Conservation (phyloP, 92 coral and sea anemone species). For the Desmophyllum pertusum region DNA sequence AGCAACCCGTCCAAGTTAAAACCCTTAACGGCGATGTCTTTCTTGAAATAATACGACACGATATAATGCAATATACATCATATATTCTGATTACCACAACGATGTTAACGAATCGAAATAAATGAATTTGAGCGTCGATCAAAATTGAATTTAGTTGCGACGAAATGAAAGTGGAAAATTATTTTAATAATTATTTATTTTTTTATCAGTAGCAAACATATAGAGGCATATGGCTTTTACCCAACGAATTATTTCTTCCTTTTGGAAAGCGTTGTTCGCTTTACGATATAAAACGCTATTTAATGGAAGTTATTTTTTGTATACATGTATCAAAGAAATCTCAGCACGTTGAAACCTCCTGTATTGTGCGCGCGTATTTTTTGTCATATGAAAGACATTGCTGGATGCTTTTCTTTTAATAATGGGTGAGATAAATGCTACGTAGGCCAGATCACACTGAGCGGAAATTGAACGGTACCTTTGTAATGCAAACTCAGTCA, state of each 20-base stretch:
- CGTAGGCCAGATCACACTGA: not conserved
- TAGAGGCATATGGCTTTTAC: slow-evolving; percentile 4
- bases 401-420: not conserved
- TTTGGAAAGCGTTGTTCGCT: not conserved
- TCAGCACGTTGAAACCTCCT: slow-evolving; percentile 1
- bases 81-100: not conserved
- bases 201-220: not conserved
- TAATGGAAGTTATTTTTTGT: not conserved
- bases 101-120: not conserved
- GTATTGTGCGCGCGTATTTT: not conserved
- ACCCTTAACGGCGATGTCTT: not conserved
- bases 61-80: not conserved
- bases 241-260: not conserved
- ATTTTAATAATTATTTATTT: not conserved
- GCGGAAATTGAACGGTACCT: slow-evolving; percentile 22
- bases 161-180: not conserved
- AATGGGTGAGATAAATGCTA: not conserved
- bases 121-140: not conserved
- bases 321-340: not conserved
- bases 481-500: slow-evolving; percentile 14
- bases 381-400: not conserved
- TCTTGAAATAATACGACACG: not conserved
- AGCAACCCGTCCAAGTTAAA: not conserved
- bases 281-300: not conserved
- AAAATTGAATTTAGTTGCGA: not conserved